phyloP scores from a whole-genome alignment of 2,888 invertebrate genomes.

The Ophion obscuratus region DNA sequence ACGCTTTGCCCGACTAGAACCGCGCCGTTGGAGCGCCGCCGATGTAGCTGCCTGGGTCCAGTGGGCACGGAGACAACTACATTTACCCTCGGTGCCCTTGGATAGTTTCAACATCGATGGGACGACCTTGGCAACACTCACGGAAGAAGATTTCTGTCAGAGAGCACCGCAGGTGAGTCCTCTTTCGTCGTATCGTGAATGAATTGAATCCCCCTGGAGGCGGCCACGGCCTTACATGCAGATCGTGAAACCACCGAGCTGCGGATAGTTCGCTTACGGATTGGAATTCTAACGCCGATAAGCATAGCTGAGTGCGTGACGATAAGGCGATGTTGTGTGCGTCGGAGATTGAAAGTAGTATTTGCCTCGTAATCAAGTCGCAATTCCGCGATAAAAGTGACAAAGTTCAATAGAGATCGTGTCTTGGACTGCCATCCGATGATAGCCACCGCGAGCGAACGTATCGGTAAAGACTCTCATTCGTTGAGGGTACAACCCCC shows the following conservation, averaged over 20 bases:
- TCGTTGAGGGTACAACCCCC: neutral
- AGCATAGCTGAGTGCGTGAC: too few relatives aligned
- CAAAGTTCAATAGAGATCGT: neutral
- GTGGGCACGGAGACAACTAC: conserved; percentile 93
- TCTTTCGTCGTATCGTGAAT: conserved; percentile 1
- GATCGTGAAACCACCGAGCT: too few relatives aligned
- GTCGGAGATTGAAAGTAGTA: neutral
- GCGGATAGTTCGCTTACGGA: too few relatives aligned
- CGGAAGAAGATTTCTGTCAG: conserved; percentile 94
- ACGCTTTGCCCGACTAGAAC: conserved; percentile 88
- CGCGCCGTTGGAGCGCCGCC: conserved; percentile 92
- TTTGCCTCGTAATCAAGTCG: neutral
- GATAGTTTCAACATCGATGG: conserved; percentile 94
- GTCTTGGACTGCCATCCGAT: neutral
- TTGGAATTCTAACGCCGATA: too few relatives aligned
- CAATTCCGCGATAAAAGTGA: neutral
- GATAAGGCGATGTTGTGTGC: too few relatives aligned
- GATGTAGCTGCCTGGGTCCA: conserved; percentile 96
- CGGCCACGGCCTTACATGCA: too few relatives aligned
- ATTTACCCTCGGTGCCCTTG: conserved; percentile 89
- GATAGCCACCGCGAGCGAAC: neutral
- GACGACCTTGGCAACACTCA: conserved; percentile 89
- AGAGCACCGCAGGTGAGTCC: conserved; percentile 91
- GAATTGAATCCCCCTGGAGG: too few relatives aligned
- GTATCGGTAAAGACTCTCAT: neutral